These are phyloP conservation scores for Cecropterus lyciades DNA, from an alignment of 1,140 invertebrate species.

Conservation along the genomic window DNA sequence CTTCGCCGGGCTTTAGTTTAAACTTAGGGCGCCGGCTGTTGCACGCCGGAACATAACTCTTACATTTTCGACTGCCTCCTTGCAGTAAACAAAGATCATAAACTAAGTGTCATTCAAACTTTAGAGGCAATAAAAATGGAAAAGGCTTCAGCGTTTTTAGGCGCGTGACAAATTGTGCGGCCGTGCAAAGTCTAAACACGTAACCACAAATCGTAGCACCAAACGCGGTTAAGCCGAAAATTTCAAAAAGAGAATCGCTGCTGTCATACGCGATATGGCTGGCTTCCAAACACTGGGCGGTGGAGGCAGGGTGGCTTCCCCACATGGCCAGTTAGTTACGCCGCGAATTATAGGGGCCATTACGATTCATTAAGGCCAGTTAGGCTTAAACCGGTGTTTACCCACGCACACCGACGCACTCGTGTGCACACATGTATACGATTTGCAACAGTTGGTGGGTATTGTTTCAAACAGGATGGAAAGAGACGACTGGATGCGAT, in stretches of 20 bases:
- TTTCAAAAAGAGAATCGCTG: conserved; percentile 77
- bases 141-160: conserved; percentile 40
- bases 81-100: conserved; percentile 46
- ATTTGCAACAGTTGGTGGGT: conserved; percentile 67
- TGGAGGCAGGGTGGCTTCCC: conserved; percentile 59
- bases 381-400: conserved; percentile 84
- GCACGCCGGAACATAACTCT: conserved; percentile 62
- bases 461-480: conserved; percentile 59
- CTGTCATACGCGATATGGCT: conserved; percentile 82
- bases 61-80: conserved; percentile 52
- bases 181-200: conserved; percentile 66
- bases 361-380: conserved; percentile 86
- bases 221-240: conserved; percentile 69
- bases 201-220: conserved; percentile 70
- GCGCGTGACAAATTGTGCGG: conserved; percentile 56
- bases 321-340: conserved; percentile 84
- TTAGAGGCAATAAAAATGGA: conserved; percentile 41
- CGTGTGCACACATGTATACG: conserved; percentile 43
- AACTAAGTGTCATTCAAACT: conserved; percentile 39
- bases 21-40: conserved; percentile 77
- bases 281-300: conserved; percentile 72
- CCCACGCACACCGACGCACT: conserved; percentile 67
- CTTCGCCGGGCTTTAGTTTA: conserved; percentile 77
- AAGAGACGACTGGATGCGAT: conserved; percentile 45
- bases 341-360: conserved; percentile 85